Evolutionary conservation across 2,797 vertebrate genomes (phyloP), one percentile per base, ranked within the genome.

Genomic region (Dryobates pubescens): DNA sequence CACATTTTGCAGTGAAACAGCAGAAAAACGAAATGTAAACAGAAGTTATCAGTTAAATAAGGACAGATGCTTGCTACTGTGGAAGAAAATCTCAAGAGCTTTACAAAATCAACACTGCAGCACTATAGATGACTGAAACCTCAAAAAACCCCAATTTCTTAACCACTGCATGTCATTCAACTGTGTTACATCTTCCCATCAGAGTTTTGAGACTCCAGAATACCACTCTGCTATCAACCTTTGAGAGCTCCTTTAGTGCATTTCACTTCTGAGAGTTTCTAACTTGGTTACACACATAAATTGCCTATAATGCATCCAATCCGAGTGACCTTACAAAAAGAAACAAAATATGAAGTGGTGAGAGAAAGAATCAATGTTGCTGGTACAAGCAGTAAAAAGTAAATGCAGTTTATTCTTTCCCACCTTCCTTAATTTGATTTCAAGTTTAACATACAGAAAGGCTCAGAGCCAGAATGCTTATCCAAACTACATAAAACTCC

Each of bases 401-500:
- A 86, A 92, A 73, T 57, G 58, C 85, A 80, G 54, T 62, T 59
- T 89, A 32, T 57, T 88, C 26, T 79, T 91, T 73, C n/a, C 67
- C 1, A 0, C 62, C 43, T 90, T 51, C 81, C 64, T 45, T 92
- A 73, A 88, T 93, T 69, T 83, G 17, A 67, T 83, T 89, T 96
- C 47, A 81, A 89, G 45, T 78, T 79, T 93, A 93, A 89, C 70
- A 76, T 57, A 83, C 10, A 89, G 76, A 92, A 95, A 86, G 85
- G 71, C 67, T 92, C 80, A 57, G 71, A 81, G 93, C 79, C 91
- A 95, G 71, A 82, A 94, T 17, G 14, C 79, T 93, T 95, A 92
- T 91, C 70, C 92, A 91, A 91, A 86, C 70, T 53, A 78, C 70
- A 91, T 95, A 93, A 94, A 96, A 90, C 90, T 90, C 59, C 62